phyloP scores from a whole-genome alignment of 2,113 vertebrate species.

The Nothoprocta perdicaria region DNA sequence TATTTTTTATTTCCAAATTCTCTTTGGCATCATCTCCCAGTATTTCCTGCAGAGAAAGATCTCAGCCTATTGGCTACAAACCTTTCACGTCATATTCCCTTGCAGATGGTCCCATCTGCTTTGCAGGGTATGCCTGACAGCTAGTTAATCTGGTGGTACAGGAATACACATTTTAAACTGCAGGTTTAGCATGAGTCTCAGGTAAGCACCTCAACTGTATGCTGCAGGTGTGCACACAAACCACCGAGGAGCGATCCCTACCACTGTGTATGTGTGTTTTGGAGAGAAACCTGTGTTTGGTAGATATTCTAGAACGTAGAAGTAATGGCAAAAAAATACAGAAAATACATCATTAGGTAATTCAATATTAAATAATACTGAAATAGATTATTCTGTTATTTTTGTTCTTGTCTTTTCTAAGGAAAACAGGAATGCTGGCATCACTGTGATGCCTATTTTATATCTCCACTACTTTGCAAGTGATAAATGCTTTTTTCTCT shows the following conservation, averaged over 20 bases:
- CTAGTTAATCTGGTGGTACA: neutral
- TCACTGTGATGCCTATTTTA: neutral
- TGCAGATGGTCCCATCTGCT: constrained; percentile 35
- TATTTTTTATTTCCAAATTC: neutral
- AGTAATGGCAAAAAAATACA: neutral
- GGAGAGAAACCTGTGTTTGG: neutral
- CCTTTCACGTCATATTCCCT: neutral
- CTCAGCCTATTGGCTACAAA: neutral
- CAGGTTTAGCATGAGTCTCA: neutral
- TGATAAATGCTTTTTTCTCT: neutral
- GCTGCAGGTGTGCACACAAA: neutral
- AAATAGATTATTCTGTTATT: neutral
- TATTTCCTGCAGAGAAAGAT: neutral
- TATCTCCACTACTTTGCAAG: neutral
- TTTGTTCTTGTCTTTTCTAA: neutral
- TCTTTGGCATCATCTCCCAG: neutral
- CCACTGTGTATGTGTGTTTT: neutral
- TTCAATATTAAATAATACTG: too few relatives aligned
- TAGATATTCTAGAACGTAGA: rapidly evolving
- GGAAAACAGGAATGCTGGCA: neutral
- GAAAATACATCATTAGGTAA: too few relatives aligned
- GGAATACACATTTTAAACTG: neutral
- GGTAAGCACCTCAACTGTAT: neutral
- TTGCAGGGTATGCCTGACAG: neutral
- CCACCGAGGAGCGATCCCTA: neutral